Conservation (phyloP, 2,113 vertebrate genomes). For the Carollia perspicillata region DNA sequence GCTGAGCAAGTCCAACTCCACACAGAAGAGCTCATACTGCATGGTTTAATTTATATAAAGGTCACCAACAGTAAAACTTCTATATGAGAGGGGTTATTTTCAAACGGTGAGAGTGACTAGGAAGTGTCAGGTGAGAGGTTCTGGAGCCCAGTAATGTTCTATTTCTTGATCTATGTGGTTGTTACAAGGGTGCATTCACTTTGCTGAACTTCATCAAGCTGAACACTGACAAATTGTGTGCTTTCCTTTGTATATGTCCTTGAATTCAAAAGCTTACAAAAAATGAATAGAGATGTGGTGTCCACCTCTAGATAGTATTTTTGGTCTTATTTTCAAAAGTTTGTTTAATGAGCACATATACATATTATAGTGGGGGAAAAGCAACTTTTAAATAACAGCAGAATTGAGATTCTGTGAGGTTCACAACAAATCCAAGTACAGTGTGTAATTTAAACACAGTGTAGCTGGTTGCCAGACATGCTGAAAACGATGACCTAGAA, state of each 20-base stretch:
- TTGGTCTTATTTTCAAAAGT: conserved; percentile 6
- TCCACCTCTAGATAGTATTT: background rate
- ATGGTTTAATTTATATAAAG: background rate
- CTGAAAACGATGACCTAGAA: conserved; percentile 46
- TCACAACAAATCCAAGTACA: conserved; percentile 40
- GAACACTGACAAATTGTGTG: background rate
- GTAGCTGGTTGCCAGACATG: conserved; percentile 39
- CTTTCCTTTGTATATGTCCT: background rate
- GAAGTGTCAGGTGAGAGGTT: background rate
- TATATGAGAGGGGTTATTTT: background rate
- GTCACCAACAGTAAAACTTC: background rate
- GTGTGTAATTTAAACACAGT: conserved; percentile 50
- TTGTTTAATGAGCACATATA: background rate
- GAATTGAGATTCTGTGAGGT: conserved; percentile 40
- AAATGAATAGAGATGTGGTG: background rate
- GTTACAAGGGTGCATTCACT: background rate
- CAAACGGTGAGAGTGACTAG: background rate
- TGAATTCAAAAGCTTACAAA: conserved; percentile 6
- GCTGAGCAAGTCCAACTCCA: background rate
- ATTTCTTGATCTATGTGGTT: background rate
- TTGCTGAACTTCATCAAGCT: conserved; percentile 3
- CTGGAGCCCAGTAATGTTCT: background rate
- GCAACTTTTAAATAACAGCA: conserved; percentile 20
- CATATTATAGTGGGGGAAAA: background rate
- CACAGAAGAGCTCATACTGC: background rate